phyloP scores from a whole-genome alignment of 2,888 invertebrate genomes.

The Synanthedon formicaeformis region DNA sequence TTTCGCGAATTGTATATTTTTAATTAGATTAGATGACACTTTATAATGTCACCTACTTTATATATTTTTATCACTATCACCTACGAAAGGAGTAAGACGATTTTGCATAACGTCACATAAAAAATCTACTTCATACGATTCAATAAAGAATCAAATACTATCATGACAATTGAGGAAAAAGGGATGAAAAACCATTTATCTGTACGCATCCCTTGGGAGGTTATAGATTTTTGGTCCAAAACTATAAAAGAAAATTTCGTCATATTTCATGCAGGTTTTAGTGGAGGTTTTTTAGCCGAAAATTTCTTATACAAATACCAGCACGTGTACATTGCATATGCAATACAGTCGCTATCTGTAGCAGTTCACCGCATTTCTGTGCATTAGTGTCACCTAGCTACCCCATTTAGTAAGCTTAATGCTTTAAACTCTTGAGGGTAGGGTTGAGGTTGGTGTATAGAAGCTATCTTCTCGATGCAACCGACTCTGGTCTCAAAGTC shows the following conservation, averaged over 20 bases:
- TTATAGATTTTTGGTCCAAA: background rate
- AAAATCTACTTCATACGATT: background rate
- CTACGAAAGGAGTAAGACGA: too few relatives aligned
- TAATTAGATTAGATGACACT: too few relatives aligned
- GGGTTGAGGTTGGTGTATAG: conserved; percentile 23
- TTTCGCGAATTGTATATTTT: too few relatives aligned
- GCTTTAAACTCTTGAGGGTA: conserved; percentile 23
- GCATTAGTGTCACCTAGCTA: conserved; percentile 31
- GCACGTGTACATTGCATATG: background rate
- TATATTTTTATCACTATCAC: too few relatives aligned
- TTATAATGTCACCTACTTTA: too few relatives aligned
- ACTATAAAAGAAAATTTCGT: too few relatives aligned
- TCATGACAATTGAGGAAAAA: background rate
- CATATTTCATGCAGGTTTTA: too few relatives aligned
- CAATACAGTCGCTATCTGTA: conserved; percentile 30
- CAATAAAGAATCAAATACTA: too few relatives aligned
- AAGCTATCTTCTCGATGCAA: background rate
- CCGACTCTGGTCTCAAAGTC: conserved; percentile 27
- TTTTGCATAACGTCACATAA: too few relatives aligned
- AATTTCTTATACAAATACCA: too few relatives aligned
- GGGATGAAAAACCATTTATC: background rate
- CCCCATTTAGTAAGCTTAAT: conserved; percentile 12
- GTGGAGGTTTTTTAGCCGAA: too few relatives aligned
- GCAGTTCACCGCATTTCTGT: conserved; percentile 51
- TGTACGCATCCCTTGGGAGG: background rate